phyloP scores from a whole-genome alignment of 2,113 vertebrate species.

The Mobula birostris region DNA sequence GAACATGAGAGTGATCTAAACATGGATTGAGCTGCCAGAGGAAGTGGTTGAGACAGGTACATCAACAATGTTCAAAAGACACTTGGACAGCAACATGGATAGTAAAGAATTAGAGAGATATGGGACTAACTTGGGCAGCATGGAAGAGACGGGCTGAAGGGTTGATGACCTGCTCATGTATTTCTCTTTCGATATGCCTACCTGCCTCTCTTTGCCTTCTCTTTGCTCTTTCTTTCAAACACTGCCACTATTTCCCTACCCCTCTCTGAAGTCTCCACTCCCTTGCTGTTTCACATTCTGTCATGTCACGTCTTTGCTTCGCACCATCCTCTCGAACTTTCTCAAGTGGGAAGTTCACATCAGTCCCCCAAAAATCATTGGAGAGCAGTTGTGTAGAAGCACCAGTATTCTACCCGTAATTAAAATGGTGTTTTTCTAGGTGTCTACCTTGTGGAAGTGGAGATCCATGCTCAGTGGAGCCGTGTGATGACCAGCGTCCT shows the following conservation, averaged over 20 bases:
- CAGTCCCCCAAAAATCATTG: background rate
- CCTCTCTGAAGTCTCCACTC: background rate
- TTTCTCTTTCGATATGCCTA: background rate
- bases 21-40: no score
- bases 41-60: no score
- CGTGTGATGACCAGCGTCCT: constrained; percentile 39
- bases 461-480: constrained; percentile 49
- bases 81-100: no score
- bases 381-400: background rate
- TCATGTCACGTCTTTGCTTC: background rate
- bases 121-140: no score
- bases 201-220: background rate
- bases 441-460: constrained; percentile 53
- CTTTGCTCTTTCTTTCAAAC: no score
- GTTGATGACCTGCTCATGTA: no score
- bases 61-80: no score
- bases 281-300: background rate
- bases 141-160: no score
- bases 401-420: background rate
- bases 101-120: no score
- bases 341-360: background rate
- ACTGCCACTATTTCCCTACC: background rate
- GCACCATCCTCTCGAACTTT: no score
- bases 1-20: no score
- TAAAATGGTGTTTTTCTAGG: constrained; percentile 44